A percentile compares a stretch with the other conserved stretches of the same genome.
phyloP scores from a whole-genome alignment of 1,140 invertebrate species.

The Psilanteris sp. region DNA sequence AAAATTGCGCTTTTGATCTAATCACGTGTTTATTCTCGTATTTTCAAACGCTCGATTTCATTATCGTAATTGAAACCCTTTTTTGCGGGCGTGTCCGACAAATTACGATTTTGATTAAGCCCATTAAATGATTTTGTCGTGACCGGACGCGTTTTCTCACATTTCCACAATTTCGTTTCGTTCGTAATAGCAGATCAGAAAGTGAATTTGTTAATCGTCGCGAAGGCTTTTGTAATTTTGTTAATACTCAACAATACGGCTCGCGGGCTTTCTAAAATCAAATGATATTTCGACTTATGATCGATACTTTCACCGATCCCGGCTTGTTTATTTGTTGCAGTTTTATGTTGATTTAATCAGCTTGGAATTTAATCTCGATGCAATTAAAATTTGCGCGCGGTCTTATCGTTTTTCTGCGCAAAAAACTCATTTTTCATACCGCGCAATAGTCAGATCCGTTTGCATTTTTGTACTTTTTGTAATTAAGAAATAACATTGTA shows the following conservation, averaged over 20 bases:
- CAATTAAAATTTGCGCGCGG: no score
- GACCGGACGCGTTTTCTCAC: constrained; percentile 11
- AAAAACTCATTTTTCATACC: no score
- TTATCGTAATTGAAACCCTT: constrained; percentile 21
- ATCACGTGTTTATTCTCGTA: background rate
- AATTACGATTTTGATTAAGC: constrained; percentile 11
- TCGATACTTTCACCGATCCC: no score
- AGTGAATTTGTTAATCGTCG: constrained; percentile 11
- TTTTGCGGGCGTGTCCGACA: constrained; percentile 11
- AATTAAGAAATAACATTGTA: no score
- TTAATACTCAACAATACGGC: constrained; percentile 7
- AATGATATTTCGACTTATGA: no score
- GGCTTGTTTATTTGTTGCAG: no score
- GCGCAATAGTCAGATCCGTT: no score
- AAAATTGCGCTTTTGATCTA: constrained; percentile 4
- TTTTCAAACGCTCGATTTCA: constrained; percentile 22
- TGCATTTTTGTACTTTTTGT: no score
- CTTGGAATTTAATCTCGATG: no score
- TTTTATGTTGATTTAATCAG: no score
- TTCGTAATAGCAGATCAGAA: background rate
- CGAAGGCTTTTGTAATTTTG: constrained; percentile 15
- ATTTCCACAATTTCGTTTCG: constrained; percentile 7
- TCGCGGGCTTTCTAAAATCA: constrained; percentile 14
- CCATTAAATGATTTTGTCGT: constrained; percentile 25
- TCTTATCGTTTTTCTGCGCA: no score